Conservation (phyloP, 2,113 vertebrate genomes). For the Rafetus swinhoei region DNA sequence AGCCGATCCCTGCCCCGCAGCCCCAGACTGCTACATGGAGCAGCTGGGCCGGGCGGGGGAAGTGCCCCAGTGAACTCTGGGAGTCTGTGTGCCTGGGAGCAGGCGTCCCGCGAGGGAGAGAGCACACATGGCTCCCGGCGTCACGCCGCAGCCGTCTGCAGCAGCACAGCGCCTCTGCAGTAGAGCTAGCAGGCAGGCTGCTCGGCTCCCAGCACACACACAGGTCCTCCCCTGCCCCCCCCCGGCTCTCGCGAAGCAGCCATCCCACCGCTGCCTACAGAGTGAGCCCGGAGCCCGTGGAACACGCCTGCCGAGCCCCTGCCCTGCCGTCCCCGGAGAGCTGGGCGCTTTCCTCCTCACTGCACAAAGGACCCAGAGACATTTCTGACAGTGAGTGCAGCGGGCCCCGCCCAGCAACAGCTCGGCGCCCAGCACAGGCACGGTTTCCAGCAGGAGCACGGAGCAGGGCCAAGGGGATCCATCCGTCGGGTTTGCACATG, state of each 20-base stretch:
- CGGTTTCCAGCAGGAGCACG: not conserved
- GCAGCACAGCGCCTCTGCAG: not conserved
- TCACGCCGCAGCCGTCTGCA: not conserved
- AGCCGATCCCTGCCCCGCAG: constrained; percentile 69
- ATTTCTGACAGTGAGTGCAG: not conserved
- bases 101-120: not conserved
- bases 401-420: not conserved
- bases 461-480: not conserved
- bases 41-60: constrained; percentile 23
- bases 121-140: accelerated
- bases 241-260: not conserved
- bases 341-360: not conserved
- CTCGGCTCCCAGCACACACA: not conserved
- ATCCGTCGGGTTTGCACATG: not conserved
- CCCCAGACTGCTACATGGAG: constrained; percentile 2
- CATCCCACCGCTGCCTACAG: not conserved
- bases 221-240: not conserved
- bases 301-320: not conserved
- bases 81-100: not conserved
- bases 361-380: not conserved
- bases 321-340: not conserved
- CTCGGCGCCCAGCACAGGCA: not conserved
- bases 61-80: not conserved
- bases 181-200: not conserved
- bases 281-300: not conserved